phyloP scores from a whole-genome alignment of 2,888 invertebrate genomes.

The Torymus tubicola region DNA sequence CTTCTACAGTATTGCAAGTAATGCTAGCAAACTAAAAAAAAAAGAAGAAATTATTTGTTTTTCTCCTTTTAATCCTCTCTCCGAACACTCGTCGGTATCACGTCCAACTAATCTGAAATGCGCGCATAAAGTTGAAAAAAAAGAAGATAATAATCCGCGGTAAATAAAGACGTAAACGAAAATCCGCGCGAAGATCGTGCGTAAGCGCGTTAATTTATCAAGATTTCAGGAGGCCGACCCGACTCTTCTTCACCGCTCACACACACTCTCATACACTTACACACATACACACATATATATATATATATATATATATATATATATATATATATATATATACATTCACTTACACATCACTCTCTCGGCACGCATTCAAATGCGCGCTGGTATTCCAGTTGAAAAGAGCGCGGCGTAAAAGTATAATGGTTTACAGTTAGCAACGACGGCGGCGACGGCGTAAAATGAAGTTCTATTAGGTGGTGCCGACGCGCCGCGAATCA shows the following conservation, averaged over 20 bases:
- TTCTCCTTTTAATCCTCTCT: constrained; percentile 20
- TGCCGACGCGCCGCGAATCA: constrained; percentile 9
- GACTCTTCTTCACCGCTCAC: neutral
- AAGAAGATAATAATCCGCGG: constrained; percentile 18
- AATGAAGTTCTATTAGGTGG: constrained; percentile 33
- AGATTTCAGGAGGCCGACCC: constrained; percentile 18
- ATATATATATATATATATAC: no score
- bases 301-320: no score
- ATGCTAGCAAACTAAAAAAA: neutral
- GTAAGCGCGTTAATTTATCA: constrained; percentile 32
- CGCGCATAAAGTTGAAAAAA: constrained; percentile 7
- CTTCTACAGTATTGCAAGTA: no score
- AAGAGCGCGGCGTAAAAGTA: constrained; percentile 23
- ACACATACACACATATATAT: neutral
- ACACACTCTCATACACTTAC: neutral
- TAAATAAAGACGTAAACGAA: constrained; percentile 36
- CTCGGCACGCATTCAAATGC: constrained; percentile 21
- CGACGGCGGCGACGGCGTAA: constrained; percentile 1
- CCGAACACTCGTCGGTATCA: neutral
- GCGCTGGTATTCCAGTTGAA: constrained; percentile 31
- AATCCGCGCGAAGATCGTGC: constrained; percentile 6
- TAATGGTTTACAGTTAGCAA: constrained; percentile 43
- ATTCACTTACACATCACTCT: neutral
- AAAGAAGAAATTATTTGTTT: constrained; percentile 29
- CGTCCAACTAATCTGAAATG: constrained; percentile 4